Percentiles rank a stretch among this genome's conserved stretches.
Conservation (phyloP, 2,888 invertebrate species). For the Pammene aurita region DNA sequence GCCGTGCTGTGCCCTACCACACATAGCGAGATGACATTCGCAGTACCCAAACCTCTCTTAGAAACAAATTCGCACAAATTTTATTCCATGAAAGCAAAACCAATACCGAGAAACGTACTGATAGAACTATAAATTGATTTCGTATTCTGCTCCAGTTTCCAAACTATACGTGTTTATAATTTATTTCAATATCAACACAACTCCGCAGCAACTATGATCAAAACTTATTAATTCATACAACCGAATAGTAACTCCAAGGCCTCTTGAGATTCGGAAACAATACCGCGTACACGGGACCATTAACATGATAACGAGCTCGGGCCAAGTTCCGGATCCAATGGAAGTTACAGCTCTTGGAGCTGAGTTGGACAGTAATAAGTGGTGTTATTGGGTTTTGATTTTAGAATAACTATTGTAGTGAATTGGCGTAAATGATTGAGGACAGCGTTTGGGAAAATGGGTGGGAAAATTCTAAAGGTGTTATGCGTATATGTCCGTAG, state of each 20-base stretch:
- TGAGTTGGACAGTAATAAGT: slow-evolving; percentile 30
- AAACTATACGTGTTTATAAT: slow-evolving; percentile 7
- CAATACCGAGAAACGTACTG: too few species aligned
- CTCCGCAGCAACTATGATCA: slow-evolving; percentile 12
- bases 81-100: too few species aligned
- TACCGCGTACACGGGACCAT: slow-evolving; percentile 38
- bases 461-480: too few species aligned
- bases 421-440: too few species aligned
- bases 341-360: slow-evolving; percentile 28
- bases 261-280: slow-evolving; percentile 33
- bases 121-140: not conserved
- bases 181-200: slow-evolving; percentile 27
- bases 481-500: too few species aligned
- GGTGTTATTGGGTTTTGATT: slow-evolving; percentile 25
- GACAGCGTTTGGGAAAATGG: too few species aligned
- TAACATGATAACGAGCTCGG: slow-evolving; percentile 38
- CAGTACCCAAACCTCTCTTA: too few species aligned
- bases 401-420: not conserved
- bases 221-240: slow-evolving; percentile 38
- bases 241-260: slow-evolving; percentile 28
- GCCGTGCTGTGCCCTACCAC: too few species aligned
- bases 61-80: too few species aligned
- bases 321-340: slow-evolving; percentile 23
- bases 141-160: not conserved
- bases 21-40: too few species aligned